Base-by-base conservation (phyloP, 2,888 invertebrate species). In the Spatulosminthurus flaviceps region DNA sequence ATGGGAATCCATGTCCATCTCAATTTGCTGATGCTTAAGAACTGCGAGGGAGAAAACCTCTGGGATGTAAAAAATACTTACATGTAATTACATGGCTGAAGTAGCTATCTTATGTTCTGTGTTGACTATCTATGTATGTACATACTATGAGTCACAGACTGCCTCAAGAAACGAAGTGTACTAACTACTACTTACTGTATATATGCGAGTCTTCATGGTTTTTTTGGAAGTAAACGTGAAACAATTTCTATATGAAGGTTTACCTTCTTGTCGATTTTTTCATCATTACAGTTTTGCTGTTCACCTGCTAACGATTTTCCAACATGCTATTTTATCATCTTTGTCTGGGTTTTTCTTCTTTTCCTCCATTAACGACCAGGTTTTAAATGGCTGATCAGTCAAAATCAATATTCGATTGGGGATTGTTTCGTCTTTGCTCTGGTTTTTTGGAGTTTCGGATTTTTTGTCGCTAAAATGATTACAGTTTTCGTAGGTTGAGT, bases 301-400 rank as follows among this genome's bases (percentile, higher is more conserved):
- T 51, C 4, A n/a, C 51, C 64, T 67, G 78, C 51, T 82, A 82
- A 82, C 80, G 81, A 82, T 81, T 79, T 78, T 26, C 66, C 76
- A 80, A 81, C 82, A 82, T 82, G 82, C 82, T 77, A 80, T 82
- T 80, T 80, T 80, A 81, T 82, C 81, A 82, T 81, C 79, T 82
- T 43, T 61, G 34, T 29, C 29, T 74, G 51, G 24, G 11, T 51
- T 22, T 43, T 51, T 51, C 51, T 51, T 51, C 16, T 51, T 51
- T 2, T 13, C 4, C 51, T 51, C 51, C 51, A n/a, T 51, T 51
- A 51, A 51, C 51, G 9, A 51, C 51, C 19, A 51, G n/a, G n/a
- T 51, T 64, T 22, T n/a, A 72, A 22, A 22, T 41, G 1, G 21
- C 42, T 77, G 77, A 77, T 77, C 72, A 80, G 70, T 72, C 26